These are phyloP conservation scores for Corella eumyota DNA, from an alignment of 23 tunicate genomes.

Conservation along the genomic window DNA sequence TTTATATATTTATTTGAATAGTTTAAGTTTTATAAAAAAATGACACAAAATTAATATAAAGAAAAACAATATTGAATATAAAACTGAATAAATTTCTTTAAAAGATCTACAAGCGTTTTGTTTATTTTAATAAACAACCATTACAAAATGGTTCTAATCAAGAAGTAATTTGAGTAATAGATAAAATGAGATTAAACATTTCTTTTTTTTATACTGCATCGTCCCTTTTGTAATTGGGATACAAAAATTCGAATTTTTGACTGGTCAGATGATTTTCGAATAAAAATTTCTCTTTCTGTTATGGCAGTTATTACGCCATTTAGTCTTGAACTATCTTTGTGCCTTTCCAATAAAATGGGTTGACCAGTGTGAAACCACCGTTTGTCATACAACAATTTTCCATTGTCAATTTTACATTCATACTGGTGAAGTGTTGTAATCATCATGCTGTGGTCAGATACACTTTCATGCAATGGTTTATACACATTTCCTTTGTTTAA, in stretches of 20 bases:
- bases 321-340: slow-evolving; percentile 53
- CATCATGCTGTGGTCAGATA: neutral
- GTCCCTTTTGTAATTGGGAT: slow-evolving; percentile 70
- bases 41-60: too few species aligned
- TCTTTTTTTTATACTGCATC: slow-evolving; percentile 65
- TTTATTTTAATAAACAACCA: neutral
- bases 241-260: slow-evolving; percentile 39
- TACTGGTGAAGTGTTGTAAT: slow-evolving; percentile 14
- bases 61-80: too few species aligned
- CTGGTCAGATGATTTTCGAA: slow-evolving; percentile 43
- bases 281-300: slow-evolving; percentile 67
- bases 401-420: slow-evolving; percentile 62
- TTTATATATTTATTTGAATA: too few species aligned
- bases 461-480: slow-evolving; percentile 3
- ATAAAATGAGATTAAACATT: too few species aligned
- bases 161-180: too few species aligned
- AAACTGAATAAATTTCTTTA: too few species aligned
- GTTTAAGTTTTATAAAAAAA: too few species aligned
- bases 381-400: slow-evolving; percentile 61
- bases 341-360: slow-evolving; percentile 36
- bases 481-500: slow-evolving; percentile 58
- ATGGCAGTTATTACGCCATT: slow-evolving; percentile 45
- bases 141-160: too few species aligned
- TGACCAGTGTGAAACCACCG: slow-evolving; percentile 88
- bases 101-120: neutral